Conservation (phyloP, 1,140 invertebrate genomes). For the Physella acuta region DNA sequence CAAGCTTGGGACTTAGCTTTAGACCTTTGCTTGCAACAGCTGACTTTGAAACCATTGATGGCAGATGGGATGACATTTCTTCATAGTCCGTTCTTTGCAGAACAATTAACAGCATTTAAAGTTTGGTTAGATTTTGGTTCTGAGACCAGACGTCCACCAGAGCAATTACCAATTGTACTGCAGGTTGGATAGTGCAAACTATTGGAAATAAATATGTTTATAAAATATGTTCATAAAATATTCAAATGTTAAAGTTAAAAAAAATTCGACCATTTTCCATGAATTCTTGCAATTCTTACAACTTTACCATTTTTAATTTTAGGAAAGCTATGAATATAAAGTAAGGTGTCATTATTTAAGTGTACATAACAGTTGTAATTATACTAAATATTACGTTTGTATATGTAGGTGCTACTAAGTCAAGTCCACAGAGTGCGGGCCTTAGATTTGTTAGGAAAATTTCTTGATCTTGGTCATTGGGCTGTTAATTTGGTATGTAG, state of each 20-base stretch:
- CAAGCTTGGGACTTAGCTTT: conserved; percentile 96
- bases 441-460: conserved; percentile 89
- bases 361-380: too few relatives aligned
- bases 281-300: too few relatives aligned
- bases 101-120: conserved; percentile 98
- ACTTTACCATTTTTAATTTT: too few relatives aligned
- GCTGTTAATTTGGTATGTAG: conserved; percentile 80
- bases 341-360: too few relatives aligned
- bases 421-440: conserved; percentile 94
- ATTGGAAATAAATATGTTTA: neutral
- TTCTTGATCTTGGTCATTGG: conserved; percentile 94
- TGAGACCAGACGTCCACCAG: conserved; percentile 78
- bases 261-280: too few relatives aligned
- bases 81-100: conserved; percentile 88
- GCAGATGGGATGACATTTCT: conserved; percentile 49
- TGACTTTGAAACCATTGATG: conserved; percentile 69
- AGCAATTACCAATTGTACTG: conserved; percentile 96
- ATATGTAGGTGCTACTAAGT: conserved; percentile 80
- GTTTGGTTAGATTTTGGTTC: conserved; percentile 85
- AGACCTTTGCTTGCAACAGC: conserved; percentile 87
- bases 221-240: too few relatives aligned
- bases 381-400: too few relatives aligned
- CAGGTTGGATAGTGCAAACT: conserved; percentile 66
- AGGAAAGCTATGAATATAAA: too few relatives aligned
- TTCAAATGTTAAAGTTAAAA: too few relatives aligned